Evolutionary conservation across 2,113 vertebrate species (phyloP), one percentile per base, ranked within the genome.

Genomic region (Calyptomena viridis): DNA sequence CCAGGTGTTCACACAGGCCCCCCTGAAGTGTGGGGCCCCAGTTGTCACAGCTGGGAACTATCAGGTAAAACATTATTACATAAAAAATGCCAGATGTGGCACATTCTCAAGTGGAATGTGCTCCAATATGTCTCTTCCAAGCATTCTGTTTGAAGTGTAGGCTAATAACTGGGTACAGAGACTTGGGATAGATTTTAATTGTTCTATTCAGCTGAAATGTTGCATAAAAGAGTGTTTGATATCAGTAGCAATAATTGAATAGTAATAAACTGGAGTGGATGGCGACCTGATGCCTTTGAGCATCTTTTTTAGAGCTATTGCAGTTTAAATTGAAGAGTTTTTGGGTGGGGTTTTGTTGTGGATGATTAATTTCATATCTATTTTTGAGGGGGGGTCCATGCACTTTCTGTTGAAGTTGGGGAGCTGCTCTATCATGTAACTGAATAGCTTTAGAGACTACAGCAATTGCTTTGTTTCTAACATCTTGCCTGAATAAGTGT

Each of bases 1-100:
- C 40, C 27, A 0, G 1, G 1, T 25, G 33, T 44, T 76, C 47
- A 25, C 11, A 7, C 2, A 21, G 49, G 28, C 35, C 16, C 40
- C 11, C 39, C 40, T 49, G 47, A 30, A 28, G 12, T 42, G 40
- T 60, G 62, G 8, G 13, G 21, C 20, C 27, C 30, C 50, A 24
- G 0, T 6, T 56, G 4, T 13, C 50, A 42, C 16, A 39, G 5
- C 28, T 46, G 35, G 42, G 37, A 25, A 44, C 23, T 11, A 5
- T 39, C 42, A 40, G 42, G 50, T 46, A 40, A 75, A 74, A 18
- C 35, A n/a, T 44, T 7, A n/a, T 52, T 31, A 8, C 16, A 12
- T 17, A 39, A 19, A 52, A 87, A 52, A 52, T 37, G 11, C 42
- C 42, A 46, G 28, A 25, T 19, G 15, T 28, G 40, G 24, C 30